Percentiles rank a stretch among this genome's conserved stretches.
These are phyloP conservation scores for Junonia oenone DNA, from an alignment of 2,888 invertebrate genomes.

Conservation along the genomic window DNA sequence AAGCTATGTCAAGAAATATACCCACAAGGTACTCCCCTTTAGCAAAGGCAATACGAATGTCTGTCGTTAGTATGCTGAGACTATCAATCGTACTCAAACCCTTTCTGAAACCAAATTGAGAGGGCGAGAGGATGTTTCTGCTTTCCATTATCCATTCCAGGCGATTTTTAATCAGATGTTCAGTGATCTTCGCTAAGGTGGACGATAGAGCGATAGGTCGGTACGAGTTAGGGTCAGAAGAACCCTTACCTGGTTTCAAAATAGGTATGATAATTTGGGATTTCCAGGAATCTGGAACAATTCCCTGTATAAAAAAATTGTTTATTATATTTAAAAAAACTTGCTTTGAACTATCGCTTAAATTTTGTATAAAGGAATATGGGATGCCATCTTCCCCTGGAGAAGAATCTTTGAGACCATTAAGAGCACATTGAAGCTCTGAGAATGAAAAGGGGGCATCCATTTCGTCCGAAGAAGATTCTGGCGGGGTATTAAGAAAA, in stretches of 20 bases:
- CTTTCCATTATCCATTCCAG: no score
- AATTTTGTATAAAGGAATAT: constrained; percentile 20
- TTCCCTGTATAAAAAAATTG: constrained; percentile 3
- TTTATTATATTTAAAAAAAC: constrained; percentile 15
- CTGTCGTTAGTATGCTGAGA: constrained; percentile 1
- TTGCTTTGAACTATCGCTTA: neutral
- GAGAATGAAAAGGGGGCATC: constrained; percentile 15
- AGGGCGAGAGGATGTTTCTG: no score
- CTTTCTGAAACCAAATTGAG: no score
- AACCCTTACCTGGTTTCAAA: constrained; percentile 16
- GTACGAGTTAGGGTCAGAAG: no score
- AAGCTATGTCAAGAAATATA: neutral
- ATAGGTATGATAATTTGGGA: constrained; percentile 18
- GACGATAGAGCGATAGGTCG: no score
- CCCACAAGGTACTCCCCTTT: neutral
- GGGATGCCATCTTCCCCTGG: constrained; percentile 26
- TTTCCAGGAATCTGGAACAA: constrained; percentile 23
- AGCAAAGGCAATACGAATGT: neutral
- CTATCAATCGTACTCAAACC: no score
- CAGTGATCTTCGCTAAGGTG: no score
- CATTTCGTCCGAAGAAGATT: neutral
- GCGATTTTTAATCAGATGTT: no score
- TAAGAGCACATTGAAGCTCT: constrained; percentile 10
- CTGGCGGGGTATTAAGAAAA: neutral
- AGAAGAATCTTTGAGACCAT: constrained; percentile 10